phyloP scores from a whole-genome alignment of 2,113 vertebrate genomes.

The Ictalurus punctatus region DNA sequence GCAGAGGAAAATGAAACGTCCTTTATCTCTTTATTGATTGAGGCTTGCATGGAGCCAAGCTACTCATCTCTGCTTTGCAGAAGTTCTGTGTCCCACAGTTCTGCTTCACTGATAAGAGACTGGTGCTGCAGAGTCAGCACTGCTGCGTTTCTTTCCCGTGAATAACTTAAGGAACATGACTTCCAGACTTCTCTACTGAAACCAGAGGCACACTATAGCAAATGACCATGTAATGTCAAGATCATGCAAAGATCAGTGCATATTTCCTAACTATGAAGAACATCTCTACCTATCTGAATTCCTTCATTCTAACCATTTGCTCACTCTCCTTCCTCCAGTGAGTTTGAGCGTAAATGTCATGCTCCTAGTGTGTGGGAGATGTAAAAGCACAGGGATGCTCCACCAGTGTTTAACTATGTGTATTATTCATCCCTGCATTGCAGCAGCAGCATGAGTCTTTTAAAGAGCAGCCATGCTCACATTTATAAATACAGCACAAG shows the following conservation, averaged over 20 bases:
- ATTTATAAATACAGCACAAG: constrained; percentile 49
- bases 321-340: neutral
- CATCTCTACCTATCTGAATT: neutral
- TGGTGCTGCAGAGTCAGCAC: constrained; percentile 35
- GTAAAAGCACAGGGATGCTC: constrained; percentile 40
- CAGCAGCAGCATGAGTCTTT: constrained; percentile 43
- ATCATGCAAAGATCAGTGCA: neutral
- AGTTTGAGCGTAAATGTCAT: constrained; percentile 27
- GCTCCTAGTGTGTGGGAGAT: constrained; percentile 46
- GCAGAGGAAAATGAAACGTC: constrained; percentile 19
- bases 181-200: neutral
- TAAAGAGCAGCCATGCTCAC: constrained; percentile 28
- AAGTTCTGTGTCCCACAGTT: constrained; percentile 3
- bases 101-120: constrained; percentile 24
- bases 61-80: constrained; percentile 12
- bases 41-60: neutral
- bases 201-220: too few species aligned
- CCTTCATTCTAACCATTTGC: constrained; percentile 2
- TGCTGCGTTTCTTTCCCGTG: neutral
- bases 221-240: neutral
- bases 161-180: constrained; percentile 16
- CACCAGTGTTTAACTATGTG: constrained; percentile 40
- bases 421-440: constrained; percentile 49
- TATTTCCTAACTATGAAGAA: constrained; percentile 17
- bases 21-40: constrained; percentile 44